These are phyloP conservation scores for Amiota communis DNA, from an alignment of 2,888 invertebrate genomes.

Conservation along the genomic window DNA sequence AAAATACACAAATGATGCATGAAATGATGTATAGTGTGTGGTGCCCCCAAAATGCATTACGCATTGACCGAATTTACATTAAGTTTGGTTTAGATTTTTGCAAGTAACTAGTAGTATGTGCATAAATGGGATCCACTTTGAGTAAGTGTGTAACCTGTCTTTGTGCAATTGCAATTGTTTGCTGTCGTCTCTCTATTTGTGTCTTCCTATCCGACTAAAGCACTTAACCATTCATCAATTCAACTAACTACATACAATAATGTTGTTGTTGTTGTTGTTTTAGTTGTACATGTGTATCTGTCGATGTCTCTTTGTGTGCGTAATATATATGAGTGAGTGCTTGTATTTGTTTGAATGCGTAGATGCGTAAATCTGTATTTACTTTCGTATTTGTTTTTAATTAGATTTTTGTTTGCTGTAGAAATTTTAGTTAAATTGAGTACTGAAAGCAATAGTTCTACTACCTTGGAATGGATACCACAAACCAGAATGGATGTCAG, in stretches of 20 bases:
- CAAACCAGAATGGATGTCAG: constrained; percentile 39
- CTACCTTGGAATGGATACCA: constrained; percentile 18
- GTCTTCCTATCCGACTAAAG: no score
- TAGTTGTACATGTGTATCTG: not conserved
- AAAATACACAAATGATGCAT: no score
- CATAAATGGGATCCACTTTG: not conserved
- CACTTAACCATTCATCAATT: no score
- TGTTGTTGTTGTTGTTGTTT: constrained; percentile 1
- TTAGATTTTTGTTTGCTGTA: constrained; percentile 63
- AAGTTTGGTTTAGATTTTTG: constrained; percentile 14
- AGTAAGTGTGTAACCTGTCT: constrained; percentile 22
- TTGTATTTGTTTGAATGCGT: constrained; percentile 7
- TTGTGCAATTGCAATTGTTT: not conserved
- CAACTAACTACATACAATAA: no score
- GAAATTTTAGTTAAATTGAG: constrained; percentile 64
- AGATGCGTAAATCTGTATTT: constrained; percentile 44
- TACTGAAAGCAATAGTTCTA: constrained; percentile 43
- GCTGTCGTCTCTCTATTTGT: no score
- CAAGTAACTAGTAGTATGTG: not conserved
- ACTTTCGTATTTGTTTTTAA: constrained; percentile 67
- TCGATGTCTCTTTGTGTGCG: no score
- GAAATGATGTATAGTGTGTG: no score
- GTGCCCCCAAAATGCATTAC: not conserved
- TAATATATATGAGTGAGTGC: constrained; percentile 24
- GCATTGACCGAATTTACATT: constrained; percentile 13